Conservation (phyloP, 2,888 invertebrate species). For the Drosophila pseudotakahashii region DNA sequence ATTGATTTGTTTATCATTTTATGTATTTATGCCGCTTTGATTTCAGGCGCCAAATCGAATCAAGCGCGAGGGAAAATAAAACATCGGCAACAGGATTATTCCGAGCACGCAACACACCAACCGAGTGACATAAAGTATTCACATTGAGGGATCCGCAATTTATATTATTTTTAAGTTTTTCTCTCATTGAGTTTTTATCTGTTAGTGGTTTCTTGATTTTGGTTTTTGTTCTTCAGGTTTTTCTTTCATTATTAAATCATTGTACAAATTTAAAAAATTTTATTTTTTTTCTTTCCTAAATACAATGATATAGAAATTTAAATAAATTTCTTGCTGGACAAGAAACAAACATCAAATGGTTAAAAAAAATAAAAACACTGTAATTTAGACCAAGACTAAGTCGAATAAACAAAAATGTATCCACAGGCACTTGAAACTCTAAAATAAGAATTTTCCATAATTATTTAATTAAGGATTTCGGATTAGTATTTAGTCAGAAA, state of each 20-base stretch:
- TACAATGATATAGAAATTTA: too few species aligned
- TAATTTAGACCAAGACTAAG: too few species aligned
- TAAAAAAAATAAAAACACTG: too few species aligned
- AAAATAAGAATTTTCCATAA: not conserved
- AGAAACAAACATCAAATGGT: too few species aligned
- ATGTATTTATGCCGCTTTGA: conserved; percentile 54
- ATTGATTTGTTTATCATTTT: conserved; percentile 68
- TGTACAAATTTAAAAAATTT: too few species aligned
- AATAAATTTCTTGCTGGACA: too few species aligned
- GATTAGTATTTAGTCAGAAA: too few species aligned
- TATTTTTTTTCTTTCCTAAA: too few species aligned
- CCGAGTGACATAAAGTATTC: not conserved
- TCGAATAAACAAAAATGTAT: too few species aligned
- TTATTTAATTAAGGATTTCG: not conserved
- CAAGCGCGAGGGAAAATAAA: conserved; percentile 37
- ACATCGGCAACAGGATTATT: conserved; percentile 37
- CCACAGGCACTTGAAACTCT: too few species aligned
- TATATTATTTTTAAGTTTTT: not conserved
- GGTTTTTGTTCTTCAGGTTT: too few species aligned
- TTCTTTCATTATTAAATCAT: too few species aligned
- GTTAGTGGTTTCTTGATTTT: not conserved
- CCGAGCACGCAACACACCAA: conserved; percentile 13
- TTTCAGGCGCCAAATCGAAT: conserved; percentile 64
- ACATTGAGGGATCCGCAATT: conserved; percentile 2
- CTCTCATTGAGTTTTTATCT: not conserved